Base-by-base conservation (phyloP, 2,113 vertebrate genomes). In the Sisor rabdophorus region DNA sequence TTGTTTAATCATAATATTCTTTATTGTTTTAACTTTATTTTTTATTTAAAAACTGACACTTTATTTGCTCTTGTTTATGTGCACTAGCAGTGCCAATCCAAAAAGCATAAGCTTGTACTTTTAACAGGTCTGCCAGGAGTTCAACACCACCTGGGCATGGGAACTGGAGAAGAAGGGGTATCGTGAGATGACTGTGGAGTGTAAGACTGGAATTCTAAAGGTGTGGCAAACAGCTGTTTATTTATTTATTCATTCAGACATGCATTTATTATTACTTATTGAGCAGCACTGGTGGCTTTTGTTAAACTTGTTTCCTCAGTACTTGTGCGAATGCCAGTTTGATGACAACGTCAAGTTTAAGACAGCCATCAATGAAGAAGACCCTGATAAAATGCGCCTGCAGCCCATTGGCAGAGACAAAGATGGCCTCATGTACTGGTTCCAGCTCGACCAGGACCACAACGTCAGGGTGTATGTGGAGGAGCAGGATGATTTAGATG, bases 301-400 rank as follows among this genome's bases (percentile, higher is more conserved):
- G 22, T 50, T 19, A 11, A 28, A 68, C 40, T 70, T 55, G 47
- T 40, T 50, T 52, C 47, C 76, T 2, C 77, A 99, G 97, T 95
- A 98, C 86, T 91, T 99, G 84, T 99, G 97, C 0, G 97, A 99
- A 87, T 95, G 94, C 88, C 97, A 99, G 86, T 99, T 98, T 87
- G 97, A 99, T 75, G 97, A 99, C 84, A 99, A 99, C 84, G 91
- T 98, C 0, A 98, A 98, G 88, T 99, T 98, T 79, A 99, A 98
- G 89, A 96, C 95, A 0, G 93, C 94, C 69, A 95, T 98, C 87
- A 99, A 98, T 0, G 97, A 99, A 82, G 96, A 99, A 71, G 97
- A 99, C 77, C 94, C 95, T 0, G 97, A 99, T 2, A 91, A 94
- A 59, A 98, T 98, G 97, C 95, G 97, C 0, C 89, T 98, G 52